Conservation (phyloP, 2,888 invertebrate genomes). For the Slavum lentiscoides region DNA sequence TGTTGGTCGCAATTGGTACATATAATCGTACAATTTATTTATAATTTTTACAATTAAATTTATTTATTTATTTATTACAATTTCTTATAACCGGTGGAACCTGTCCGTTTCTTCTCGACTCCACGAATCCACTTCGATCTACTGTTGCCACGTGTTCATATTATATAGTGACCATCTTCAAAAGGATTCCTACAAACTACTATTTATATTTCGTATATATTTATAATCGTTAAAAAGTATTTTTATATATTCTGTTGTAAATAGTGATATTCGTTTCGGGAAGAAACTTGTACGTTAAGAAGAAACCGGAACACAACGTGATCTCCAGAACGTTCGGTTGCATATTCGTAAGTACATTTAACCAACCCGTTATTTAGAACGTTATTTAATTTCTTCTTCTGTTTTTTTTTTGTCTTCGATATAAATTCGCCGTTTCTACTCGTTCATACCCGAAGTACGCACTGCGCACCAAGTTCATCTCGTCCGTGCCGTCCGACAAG, state of each 20-base stretch:
- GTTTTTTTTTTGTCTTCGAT: no score
- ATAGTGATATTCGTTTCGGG: conserved; percentile 82
- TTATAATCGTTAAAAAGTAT: neutral
- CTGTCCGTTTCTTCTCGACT: no score
- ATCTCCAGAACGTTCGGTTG: conserved; percentile 72
- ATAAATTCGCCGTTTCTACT: neutral
- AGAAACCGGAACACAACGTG: conserved; percentile 73
- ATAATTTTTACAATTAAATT: no score
- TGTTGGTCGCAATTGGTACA: conserved; percentile 69
- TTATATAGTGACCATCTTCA: no score
- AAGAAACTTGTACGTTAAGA: conserved; percentile 66
- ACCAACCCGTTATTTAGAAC: neutral
- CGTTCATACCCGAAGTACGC: conserved; percentile 42
- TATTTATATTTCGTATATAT: no score
- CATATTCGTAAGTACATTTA: conserved; percentile 67
- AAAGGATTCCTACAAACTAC: no score
- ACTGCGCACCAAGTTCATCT: conserved; percentile 34
- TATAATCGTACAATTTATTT: neutral
- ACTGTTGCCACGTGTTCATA: no score
- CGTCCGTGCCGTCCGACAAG: neutral
- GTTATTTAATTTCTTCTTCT: no score
- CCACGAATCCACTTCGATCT: no score
- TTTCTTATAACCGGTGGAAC: no score
- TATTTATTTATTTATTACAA: no score
- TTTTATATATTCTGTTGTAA: neutral